These are phyloP conservation scores for Tinea semifulvella DNA, from an alignment of 2,888 invertebrate genomes.

Conservation along the genomic window DNA sequence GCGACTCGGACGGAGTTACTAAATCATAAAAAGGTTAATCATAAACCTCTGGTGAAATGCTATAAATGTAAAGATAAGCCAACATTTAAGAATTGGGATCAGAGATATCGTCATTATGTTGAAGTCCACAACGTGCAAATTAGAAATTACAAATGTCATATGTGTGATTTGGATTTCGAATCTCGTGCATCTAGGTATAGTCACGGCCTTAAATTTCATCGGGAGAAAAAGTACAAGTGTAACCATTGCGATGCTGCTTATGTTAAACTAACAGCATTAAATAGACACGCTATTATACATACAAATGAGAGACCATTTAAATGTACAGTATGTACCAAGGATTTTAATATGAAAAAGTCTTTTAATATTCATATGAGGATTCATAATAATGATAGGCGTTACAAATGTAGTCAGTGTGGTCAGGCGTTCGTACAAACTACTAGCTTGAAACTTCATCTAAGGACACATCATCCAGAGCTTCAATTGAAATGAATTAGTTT, in stretches of 20 bases:
- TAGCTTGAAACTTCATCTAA: conserved; percentile 46
- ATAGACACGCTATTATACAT: conserved; percentile 42
- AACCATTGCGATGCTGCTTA: background rate
- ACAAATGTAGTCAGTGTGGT: conserved; percentile 38
- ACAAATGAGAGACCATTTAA: conserved; percentile 40
- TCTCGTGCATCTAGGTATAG: background rate
- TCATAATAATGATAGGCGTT: conserved; percentile 44
- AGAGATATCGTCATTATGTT: no score
- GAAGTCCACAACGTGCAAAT: no score
- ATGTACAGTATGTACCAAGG: conserved; percentile 45
- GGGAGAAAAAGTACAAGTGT: background rate
- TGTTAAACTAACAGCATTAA: no score
- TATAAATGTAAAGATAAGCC: no score
- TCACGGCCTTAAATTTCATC: no score
- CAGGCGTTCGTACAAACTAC: conserved; percentile 45
- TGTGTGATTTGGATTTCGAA: background rate
- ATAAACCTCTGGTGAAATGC: no score
- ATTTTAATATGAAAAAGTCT: conserved; percentile 45
- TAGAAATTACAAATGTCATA: no score
- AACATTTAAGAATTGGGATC: no score
- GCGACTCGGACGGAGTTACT: background rate
- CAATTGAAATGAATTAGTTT: no score
- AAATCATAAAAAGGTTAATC: background rate
- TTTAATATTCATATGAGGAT: conserved; percentile 47
- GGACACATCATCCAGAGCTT: conserved; percentile 16